A percentile compares a stretch with the other conserved stretches of the same genome.
Conservation (phyloP, 2,113 vertebrate genomes). For the Xenopus tropicalis region UCB_Xtro_10.0 CM004443.2:149040501-149041000, state of each 20-base stretch:
- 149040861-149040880: slow-evolving; percentile 46
- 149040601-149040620: slow-evolving; percentile 47
- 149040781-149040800: slow-evolving; percentile 43
- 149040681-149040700: slow-evolving; percentile 40
- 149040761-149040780: slow-evolving; percentile 50
- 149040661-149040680: slow-evolving; percentile 46
- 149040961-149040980: slow-evolving; percentile 38
- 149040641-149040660: slow-evolving; percentile 25
- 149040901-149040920: slow-evolving; percentile 45
- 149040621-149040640: slow-evolving; percentile 27
- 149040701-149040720: slow-evolving; percentile 37
- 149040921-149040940: slow-evolving; percentile 51
- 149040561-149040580: not conserved
- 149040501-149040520: no score
- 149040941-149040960: slow-evolving; percentile 49
- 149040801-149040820: slow-evolving; percentile 49
- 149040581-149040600: not conserved
- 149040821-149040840: slow-evolving; percentile 42
- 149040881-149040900: slow-evolving; percentile 44
- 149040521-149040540: no score
- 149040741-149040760: slow-evolving; percentile 35
- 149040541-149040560: no score
- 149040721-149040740: slow-evolving; percentile 38
- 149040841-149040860: slow-evolving; percentile 44
- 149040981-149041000: slow-evolving; percentile 21